Conservation (phyloP, 2,113 vertebrate genomes). For the Eurypyga helias region DNA sequence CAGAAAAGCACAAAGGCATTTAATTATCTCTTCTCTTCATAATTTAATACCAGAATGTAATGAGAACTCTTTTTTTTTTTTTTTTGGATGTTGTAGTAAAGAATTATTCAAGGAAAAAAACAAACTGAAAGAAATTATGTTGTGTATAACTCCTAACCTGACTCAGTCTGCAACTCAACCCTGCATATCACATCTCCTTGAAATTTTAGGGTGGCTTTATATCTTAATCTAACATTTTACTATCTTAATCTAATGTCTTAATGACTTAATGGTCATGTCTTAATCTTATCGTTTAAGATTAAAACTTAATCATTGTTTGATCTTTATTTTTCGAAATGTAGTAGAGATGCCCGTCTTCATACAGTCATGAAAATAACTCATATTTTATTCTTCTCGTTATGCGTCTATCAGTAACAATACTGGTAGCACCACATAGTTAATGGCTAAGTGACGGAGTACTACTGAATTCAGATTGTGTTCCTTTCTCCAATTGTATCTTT, state of each 20-base stretch:
- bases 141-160: neutral
- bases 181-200: neutral
- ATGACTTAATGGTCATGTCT: neutral
- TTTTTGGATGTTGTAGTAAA: neutral
- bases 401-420: neutral
- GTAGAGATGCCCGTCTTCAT: neutral
- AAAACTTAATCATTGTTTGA: neutral
- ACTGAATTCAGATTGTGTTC: neutral
- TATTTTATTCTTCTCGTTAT: neutral
- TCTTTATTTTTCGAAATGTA: neutral
- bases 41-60: neutral
- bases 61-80: neutral
- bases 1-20: neutral
- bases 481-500: neutral
- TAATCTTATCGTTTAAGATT: neutral
- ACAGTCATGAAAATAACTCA: neutral
- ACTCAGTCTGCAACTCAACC: neutral
- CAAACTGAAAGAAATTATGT: neutral
- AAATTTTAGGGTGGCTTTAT: neutral
- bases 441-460: neutral
- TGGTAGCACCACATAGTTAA: neutral
- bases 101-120: neutral
- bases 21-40: neutral
- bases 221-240: neutral
- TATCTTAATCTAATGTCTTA: neutral